Conservation (phyloP, 2,797 vertebrate genomes). For the Sebastes steindachneri region DNA sequence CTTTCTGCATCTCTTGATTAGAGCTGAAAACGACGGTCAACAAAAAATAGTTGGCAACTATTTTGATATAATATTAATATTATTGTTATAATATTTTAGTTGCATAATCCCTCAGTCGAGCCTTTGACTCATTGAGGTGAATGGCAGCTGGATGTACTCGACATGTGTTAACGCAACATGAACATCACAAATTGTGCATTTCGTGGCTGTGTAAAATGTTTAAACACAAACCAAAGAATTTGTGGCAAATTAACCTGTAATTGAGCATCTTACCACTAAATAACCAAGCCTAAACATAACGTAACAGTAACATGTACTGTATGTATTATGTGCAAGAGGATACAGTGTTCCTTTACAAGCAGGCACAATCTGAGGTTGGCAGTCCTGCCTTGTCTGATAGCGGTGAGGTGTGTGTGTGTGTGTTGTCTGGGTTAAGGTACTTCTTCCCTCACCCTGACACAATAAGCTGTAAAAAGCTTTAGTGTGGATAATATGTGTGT, state of each 20-base stretch:
- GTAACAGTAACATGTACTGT: background rate
- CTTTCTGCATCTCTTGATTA: background rate
- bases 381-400: background rate
- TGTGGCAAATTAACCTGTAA: background rate
- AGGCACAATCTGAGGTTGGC: background rate
- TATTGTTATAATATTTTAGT: background rate
- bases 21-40: background rate
- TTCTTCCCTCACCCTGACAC: conserved; percentile 59
- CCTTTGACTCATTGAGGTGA: background rate
- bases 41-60: background rate
- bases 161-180: background rate
- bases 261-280: background rate
- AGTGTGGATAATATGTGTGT: conserved; percentile 18
- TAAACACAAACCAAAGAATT: background rate
- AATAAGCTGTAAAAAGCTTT: conserved; percentile 70
- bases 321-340: background rate
- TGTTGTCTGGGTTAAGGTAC: conserved; percentile 23
- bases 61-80: no score
- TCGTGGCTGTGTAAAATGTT: background rate
- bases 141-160: background rate
- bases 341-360: background rate
- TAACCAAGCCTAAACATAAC: background rate
- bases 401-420: background rate
- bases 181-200: background rate
- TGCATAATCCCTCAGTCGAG: background rate